phyloP scores from a whole-genome alignment of 2,797 vertebrate species.

The Gallinago solitaria region DNA sequence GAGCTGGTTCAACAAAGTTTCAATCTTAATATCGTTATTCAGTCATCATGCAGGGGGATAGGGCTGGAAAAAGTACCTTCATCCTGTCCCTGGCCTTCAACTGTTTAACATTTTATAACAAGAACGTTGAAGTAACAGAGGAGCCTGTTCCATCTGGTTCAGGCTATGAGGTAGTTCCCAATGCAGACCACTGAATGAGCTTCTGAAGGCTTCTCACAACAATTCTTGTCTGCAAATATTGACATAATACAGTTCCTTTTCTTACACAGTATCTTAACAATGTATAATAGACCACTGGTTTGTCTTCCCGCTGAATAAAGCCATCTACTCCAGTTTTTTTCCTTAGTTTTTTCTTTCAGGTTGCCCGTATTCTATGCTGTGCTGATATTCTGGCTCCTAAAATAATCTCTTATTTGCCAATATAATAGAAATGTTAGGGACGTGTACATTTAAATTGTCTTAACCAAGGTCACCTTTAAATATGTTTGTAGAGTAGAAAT shows the following conservation, averaged over 20 bases:
- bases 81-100: neutral
- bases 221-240: neutral
- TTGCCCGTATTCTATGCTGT: neutral
- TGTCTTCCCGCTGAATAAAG: neutral
- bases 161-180: neutral
- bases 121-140: neutral
- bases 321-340: neutral
- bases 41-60: accelerated
- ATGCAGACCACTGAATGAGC: neutral
- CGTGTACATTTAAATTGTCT: neutral
- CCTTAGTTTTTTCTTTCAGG: neutral
- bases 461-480: neutral
- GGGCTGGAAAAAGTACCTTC: neutral
- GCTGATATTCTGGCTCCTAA: neutral
- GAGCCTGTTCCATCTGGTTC: neutral
- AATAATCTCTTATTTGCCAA: neutral
- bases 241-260: neutral
- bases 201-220: neutral
- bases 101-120: neutral
- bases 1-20: neutral
- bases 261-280: neutral
- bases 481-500: neutral
- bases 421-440: neutral
- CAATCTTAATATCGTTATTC: neutral
- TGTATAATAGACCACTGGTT: neutral